Evolutionary conservation across 2,888 invertebrate genomes (phyloP).

Genomic region (Gasteruption jaculator): DNA sequence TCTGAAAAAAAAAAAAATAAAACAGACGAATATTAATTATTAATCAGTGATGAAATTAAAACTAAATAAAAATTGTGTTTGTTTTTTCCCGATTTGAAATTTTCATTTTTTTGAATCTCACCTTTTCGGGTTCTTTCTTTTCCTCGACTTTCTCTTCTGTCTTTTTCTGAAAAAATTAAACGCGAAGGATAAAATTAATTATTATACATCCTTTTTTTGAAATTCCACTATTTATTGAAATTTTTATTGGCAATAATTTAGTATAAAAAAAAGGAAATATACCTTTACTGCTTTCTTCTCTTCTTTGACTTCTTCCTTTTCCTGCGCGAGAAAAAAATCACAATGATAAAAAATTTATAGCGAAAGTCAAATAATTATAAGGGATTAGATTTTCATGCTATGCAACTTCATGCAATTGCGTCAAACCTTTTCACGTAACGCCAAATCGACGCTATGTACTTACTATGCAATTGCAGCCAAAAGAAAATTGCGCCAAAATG

Average conservation of each 20-base stretch:
- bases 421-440: too few species aligned
- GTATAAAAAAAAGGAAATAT: slow-evolving; percentile 7
- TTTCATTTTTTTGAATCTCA: too few species aligned
- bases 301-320: slow-evolving; percentile 40
- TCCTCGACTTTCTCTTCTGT: slow-evolving; percentile 53
- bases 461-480: too few species aligned
- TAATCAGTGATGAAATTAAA: not conserved
- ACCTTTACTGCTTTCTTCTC: slow-evolving; percentile 40
- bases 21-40: not conserved
- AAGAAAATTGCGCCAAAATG: too few species aligned
- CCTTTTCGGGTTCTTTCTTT: slow-evolving; percentile 52
- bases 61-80: slow-evolving; percentile 6
- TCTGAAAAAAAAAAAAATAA: slow-evolving; percentile 22
- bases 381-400: too few species aligned
- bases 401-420: too few species aligned
- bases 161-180: slow-evolving; percentile 33
- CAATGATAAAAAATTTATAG: slow-evolving; percentile 4
- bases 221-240: not conserved
- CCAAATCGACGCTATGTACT: too few species aligned
- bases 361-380: not conserved
- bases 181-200: slow-evolving; percentile 9
- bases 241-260: not conserved
- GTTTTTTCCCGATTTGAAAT: too few species aligned
- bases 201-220: slow-evolving; percentile 2
- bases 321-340: slow-evolving; percentile 26